These are phyloP conservation scores for Periophthalmus modestus DNA, from an alignment of 2,113 vertebrate species.

Conservation along the genomic window DNA sequence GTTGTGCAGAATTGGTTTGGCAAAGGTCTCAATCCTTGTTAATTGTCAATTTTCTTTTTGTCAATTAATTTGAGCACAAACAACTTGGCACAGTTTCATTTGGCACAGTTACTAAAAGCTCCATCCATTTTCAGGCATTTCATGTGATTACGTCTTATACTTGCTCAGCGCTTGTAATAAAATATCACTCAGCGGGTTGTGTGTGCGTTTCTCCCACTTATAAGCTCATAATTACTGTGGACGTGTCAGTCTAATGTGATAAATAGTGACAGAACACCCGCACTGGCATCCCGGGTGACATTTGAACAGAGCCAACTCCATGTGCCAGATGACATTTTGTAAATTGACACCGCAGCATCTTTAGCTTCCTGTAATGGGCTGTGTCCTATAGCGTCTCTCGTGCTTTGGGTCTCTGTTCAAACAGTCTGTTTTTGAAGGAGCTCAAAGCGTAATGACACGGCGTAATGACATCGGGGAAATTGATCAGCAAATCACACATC, in stretches of 20 bases:
- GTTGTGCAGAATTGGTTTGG: not conserved
- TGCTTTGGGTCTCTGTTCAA: conserved; percentile 38
- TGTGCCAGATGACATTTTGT: conserved; percentile 54
- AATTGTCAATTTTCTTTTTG: not conserved
- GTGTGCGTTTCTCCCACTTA: not conserved
- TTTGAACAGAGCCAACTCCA: conserved; percentile 34
- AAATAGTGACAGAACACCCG: not conserved
- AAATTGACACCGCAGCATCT: conserved; percentile 41
- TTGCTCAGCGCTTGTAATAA: not conserved
- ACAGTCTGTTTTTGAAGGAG: not conserved
- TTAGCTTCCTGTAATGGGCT: conserved; percentile 43
- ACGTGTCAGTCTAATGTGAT: not conserved
- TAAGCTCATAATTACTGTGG: not conserved
- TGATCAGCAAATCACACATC: conserved; percentile 10
- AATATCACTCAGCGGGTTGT: not conserved
- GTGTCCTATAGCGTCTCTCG: conserved; percentile 45
- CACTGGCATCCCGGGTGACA: conserved; percentile 34
- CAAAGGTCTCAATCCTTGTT: not conserved
- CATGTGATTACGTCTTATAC: not conserved
- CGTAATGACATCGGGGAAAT: no score
- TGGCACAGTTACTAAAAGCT: not conserved
- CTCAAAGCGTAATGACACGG: not conserved
- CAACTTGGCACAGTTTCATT: not conserved
- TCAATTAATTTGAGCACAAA: not conserved
- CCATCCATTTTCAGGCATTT: not conserved